Evolutionary conservation across 1,140 invertebrate genomes (phyloP), one percentile per base, ranked within the genome.

Genomic region (Zaprionus capensis): DNA sequence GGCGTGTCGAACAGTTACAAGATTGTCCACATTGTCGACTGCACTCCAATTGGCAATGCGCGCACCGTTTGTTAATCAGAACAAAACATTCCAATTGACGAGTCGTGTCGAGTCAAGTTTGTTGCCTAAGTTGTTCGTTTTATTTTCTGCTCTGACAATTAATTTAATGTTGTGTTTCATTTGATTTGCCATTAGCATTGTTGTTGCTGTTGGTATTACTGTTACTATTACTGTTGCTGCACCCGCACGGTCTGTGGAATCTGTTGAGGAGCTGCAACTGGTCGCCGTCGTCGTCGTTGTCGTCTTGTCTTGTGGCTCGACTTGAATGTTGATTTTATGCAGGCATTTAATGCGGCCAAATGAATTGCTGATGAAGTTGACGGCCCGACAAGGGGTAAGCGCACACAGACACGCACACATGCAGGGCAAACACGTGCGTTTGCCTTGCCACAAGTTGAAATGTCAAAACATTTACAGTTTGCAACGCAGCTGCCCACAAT

Each of bases 301-400:
- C 6, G 46, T 49, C 46, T 49, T 49, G 46, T 22, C 34, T 61
- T 49, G 78, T 51, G 14, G 66, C 58, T 64, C 55, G 31, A 64
- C 68, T 69, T 68, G 66, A 36, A 55, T 38, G 64, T 67, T 84
- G 81, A 85, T 83, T 80, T 80, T 80, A 83, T 83, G 81, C 81
- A 83, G 76, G 81, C 44, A 83, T 85, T 84, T 58, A 57, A 65
- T 55, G 76, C 82, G 68, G 61, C 70, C 78, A 84, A 84, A 81
- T 84, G 78, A 84, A 81, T 85, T 65, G 74, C 66, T 65, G 62
- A 55, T 71, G 28, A 26, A 65, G 55, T 36, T 65, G 64, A 55
- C 49, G 15, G 49, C 31, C 49, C 36, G 31, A 65, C 64, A 56
- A 57, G 65, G 9, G 34, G 63, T 55, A 31, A 67, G 41, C 65